Base-by-base conservation (phyloP, 2,113 vertebrate genomes). In the Archilochus colubris region DNA sequence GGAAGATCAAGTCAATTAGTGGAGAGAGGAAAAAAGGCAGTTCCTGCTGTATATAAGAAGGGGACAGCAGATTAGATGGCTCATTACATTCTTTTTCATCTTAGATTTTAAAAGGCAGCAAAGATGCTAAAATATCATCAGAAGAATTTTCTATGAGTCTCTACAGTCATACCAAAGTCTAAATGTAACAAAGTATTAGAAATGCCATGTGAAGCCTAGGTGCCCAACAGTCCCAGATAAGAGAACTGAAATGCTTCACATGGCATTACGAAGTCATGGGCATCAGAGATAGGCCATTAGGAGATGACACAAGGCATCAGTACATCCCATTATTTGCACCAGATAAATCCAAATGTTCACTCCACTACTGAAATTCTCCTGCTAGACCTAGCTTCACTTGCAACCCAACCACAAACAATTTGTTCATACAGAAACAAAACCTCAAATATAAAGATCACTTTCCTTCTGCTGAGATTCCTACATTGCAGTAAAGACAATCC, bases 31-130 rank as follows among this genome's bases (percentile, higher is more conserved):
- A 79, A 72, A 55, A 61, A 81, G 85, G 11, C 40, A 95, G 36
- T 36, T 85, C 30, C n/a, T 85, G n/a, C 48, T 36, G 10, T 12
- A 25, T 40, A 24, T 66, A 66, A 74, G 69, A 87, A 83, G 40
- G 44, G 23, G 27, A 92, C 44, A 93, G 69, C 38, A 80, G 75
- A 82, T 91, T 33, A 91, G 70, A 51, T 73, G 31, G 36, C 58
- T 91, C 67, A 58, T 91, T 93, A 87, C 50, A 25, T 68, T 94
- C 58, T 82, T 93, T 96, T 93, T 95, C 46, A 88, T 85, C 67
- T 73, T 62, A 51, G 70, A 80, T 69, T 82, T 94, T 82, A 82
- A 86, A 91, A 91, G 85, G 79, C 74, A 85, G 63, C 38, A 95
- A 91, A 92, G 93, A 69, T 69, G 75, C 72, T 93, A 46, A 91